These are phyloP conservation scores for Parasteatoda tepidariorum DNA, from an alignment of 1,140 invertebrate species.

Conservation along the genomic window DNA sequence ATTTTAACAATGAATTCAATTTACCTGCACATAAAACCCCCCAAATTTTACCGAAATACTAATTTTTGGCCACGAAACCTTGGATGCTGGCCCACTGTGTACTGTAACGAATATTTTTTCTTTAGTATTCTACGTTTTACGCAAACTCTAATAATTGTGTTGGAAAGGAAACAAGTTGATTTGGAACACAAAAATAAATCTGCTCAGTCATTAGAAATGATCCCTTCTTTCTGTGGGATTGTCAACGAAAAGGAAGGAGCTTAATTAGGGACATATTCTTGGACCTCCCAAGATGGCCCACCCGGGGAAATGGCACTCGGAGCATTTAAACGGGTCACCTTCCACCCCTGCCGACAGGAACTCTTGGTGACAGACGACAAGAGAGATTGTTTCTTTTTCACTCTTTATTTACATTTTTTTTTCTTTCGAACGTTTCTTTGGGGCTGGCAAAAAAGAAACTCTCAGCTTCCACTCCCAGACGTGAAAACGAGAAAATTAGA, in stretches of 20 bases:
- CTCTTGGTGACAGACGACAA: slow-evolving; percentile 54
- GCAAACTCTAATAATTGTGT: no score
- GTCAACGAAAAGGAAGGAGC: slow-evolving; percentile 24
- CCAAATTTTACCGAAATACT: no score
- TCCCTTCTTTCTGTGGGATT: slow-evolving; percentile 26
- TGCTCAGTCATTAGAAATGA: no score
- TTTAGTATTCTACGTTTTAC: no score
- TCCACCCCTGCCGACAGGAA: slow-evolving; percentile 21
- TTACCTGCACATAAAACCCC: no score
- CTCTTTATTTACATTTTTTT: not conserved
- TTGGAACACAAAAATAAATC: no score
- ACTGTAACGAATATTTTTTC: no score
- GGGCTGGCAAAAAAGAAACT: not conserved
- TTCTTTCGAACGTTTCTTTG: not conserved
- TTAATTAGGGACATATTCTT: slow-evolving; percentile 34
- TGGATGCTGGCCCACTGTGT: no score
- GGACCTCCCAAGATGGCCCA: slow-evolving; percentile 52
- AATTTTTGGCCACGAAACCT: no score
- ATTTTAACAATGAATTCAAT: no score
- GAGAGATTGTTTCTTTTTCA: slow-evolving; percentile 36
- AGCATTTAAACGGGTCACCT: slow-evolving; percentile 44
- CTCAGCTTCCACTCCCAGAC: slow-evolving; percentile 9
- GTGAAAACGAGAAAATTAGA: slow-evolving; percentile 41
- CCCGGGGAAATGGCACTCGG: slow-evolving; percentile 42
- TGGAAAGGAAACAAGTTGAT: no score